phyloP scores from a whole-genome alignment of 2,888 invertebrate genomes.

The Drosophila glabriapex region DNA sequence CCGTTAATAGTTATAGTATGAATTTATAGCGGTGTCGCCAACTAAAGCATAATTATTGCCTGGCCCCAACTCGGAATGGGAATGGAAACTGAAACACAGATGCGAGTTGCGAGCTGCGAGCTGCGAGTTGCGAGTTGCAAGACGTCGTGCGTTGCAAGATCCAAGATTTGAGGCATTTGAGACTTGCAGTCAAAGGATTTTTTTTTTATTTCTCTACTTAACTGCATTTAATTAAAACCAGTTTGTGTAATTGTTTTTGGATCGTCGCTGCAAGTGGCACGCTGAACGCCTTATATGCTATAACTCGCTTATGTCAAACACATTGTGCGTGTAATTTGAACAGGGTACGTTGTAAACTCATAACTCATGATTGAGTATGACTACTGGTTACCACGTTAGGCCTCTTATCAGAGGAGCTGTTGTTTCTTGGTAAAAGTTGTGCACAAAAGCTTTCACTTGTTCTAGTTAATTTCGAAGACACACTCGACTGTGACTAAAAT shows the following conservation, averaged over 20 bases:
- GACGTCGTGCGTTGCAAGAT: constrained; percentile 13
- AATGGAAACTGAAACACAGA: constrained; percentile 51
- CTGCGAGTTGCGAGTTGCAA: constrained; percentile 1
- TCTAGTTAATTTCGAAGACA: constrained; percentile 51
- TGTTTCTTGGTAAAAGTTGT: constrained; percentile 11
- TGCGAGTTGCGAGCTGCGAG: background rate
- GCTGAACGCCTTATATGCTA: constrained; percentile 63
- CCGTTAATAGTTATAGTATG: constrained; percentile 62
- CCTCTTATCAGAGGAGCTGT: constrained; percentile 8
- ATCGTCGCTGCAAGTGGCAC: constrained; percentile 8
- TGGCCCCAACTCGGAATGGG: constrained; percentile 56
- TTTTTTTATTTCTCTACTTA: constrained; percentile 57
- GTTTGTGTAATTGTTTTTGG: constrained; percentile 76
- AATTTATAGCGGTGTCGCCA: constrained; percentile 69
- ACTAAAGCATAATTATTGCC: constrained; percentile 79
- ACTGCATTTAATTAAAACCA: constrained; percentile 79
- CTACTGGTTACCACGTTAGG: constrained; percentile 7
- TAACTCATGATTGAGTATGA: constrained; percentile 26
- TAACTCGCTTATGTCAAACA: constrained; percentile 78
- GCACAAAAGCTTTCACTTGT: constrained; percentile 69
- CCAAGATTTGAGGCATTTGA: constrained; percentile 5
- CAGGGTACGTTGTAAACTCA: constrained; percentile 33
- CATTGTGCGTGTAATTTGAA: constrained; percentile 73
- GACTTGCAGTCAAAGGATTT: constrained; percentile 41
- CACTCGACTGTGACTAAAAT: constrained; percentile 62